phyloP scores from a whole-genome alignment of 2,113 vertebrate species.

The Phyllostomus discolor region DNA sequence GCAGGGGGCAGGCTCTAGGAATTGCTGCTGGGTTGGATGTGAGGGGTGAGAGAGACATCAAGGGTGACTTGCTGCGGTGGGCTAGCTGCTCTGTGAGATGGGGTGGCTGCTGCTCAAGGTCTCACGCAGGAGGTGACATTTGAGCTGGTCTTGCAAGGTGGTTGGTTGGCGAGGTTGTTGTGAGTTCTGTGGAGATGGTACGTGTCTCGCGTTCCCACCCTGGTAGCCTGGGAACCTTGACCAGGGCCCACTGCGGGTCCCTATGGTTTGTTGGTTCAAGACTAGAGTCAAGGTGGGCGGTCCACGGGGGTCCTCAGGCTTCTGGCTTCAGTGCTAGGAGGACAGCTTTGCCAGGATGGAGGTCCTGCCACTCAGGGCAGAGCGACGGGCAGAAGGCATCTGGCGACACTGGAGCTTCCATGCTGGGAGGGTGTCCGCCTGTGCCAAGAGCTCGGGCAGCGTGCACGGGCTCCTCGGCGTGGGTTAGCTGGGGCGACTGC shows the following conservation, averaged over 20 bases:
- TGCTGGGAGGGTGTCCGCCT: background rate
- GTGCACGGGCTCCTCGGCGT: background rate
- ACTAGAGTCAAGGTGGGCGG: background rate
- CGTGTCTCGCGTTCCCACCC: background rate
- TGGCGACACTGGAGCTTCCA: background rate
- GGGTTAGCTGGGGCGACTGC: slow-evolving; percentile 23
- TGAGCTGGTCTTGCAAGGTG: background rate
- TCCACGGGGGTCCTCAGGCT: background rate
- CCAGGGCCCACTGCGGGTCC: background rate
- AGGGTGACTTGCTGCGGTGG: background rate
- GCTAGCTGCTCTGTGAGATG: background rate
- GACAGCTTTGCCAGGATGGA: background rate
- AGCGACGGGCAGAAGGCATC: background rate
- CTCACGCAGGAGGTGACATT: background rate
- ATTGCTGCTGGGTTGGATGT: background rate
- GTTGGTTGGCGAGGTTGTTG: background rate
- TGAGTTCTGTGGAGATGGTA: background rate
- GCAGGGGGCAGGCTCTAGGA: background rate
- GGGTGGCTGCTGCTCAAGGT: background rate
- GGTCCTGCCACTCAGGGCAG: background rate
- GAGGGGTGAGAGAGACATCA: background rate
- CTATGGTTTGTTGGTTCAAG: background rate
- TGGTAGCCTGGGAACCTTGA: background rate
- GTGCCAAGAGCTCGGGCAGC: background rate
- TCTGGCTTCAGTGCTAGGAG: background rate